These are phyloP conservation scores for Microcaecilia unicolor DNA, from an alignment of 2,797 vertebrate genomes.

Conservation along the genomic window DNA sequence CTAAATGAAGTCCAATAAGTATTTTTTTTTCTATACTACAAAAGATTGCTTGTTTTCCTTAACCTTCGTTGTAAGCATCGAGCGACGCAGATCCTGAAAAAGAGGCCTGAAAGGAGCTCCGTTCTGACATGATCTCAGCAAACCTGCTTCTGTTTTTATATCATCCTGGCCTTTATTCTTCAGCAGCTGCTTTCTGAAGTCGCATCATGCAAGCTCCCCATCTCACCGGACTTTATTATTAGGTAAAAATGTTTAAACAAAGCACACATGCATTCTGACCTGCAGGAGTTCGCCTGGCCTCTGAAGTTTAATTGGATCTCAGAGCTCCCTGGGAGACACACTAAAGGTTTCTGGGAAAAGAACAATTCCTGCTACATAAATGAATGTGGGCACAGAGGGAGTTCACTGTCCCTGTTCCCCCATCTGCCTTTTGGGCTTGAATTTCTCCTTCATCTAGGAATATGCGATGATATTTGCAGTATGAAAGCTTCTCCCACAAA, in stretches of 20 bases:
- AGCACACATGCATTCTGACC: slow-evolving; percentile 37
- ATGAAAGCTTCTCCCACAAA: slow-evolving; percentile 21
- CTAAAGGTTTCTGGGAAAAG: slow-evolving; percentile 30
- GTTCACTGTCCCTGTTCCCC: too few species aligned
- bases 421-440: slow-evolving; percentile 26
- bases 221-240: slow-evolving; percentile 17
- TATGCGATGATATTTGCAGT: slow-evolving; percentile 27
- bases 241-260: slow-evolving; percentile 22
- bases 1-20: too few species aligned
- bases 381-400: slow-evolving; percentile 22
- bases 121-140: neutral
- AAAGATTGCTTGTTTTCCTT: too few species aligned
- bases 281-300: slow-evolving; percentile 19
- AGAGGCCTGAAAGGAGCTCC: neutral
- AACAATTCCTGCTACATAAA: slow-evolving; percentile 34
- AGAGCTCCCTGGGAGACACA: slow-evolving; percentile 23
- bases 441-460: slow-evolving; percentile 32
- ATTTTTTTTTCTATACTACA: too few species aligned
- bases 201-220: slow-evolving; percentile 27
- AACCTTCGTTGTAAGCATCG: neutral
- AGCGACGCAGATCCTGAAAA: neutral
- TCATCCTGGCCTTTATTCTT: slow-evolving; percentile 37
- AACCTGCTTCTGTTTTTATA: slow-evolving; percentile 25
- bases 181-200: slow-evolving; percentile 20
- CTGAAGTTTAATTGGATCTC: slow-evolving; percentile 49